Conservation (phyloP, 2,797 vertebrate genomes). For the Gallirallus australis region DNA sequence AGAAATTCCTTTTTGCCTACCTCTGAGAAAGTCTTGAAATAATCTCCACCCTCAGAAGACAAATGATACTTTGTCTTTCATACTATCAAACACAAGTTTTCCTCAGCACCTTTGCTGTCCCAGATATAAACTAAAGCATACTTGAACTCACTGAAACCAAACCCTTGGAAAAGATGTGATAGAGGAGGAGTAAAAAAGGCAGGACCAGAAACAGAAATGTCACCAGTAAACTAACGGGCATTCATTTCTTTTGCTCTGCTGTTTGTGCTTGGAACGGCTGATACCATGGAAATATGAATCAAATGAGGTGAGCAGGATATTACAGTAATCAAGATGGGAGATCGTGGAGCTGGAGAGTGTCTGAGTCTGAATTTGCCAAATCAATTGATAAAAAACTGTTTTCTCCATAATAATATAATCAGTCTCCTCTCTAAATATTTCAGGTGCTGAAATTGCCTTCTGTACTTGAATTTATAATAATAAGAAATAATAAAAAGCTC, state of each 20-base stretch:
- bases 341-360: background rate
- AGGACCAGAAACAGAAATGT: background rate
- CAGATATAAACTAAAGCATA: background rate
- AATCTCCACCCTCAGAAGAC: background rate
- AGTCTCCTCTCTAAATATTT: slow-evolving; percentile 51
- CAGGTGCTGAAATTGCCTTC: slow-evolving; percentile 38
- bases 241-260: background rate
- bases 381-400: slow-evolving; percentile 38
- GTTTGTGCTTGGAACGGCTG: background rate
- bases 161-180: background rate
- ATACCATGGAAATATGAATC: background rate
- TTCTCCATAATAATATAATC: slow-evolving; percentile 40
- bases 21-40: background rate
- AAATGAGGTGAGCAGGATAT: background rate
- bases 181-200: background rate
- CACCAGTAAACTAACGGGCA: background rate
- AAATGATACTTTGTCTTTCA: background rate
- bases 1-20: background rate
- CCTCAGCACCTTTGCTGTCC: background rate
- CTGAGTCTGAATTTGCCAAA: slow-evolving; percentile 41
- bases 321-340: slow-evolving; percentile 42
- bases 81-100: background rate
- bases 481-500: slow-evolving; percentile 59
- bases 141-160: background rate
- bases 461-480: slow-evolving; percentile 57